Evolutionary conservation across 2,113 vertebrate genomes (phyloP), one percentile per base, ranked within the genome.

Genomic region (Probosciger aterrimus): DNA sequence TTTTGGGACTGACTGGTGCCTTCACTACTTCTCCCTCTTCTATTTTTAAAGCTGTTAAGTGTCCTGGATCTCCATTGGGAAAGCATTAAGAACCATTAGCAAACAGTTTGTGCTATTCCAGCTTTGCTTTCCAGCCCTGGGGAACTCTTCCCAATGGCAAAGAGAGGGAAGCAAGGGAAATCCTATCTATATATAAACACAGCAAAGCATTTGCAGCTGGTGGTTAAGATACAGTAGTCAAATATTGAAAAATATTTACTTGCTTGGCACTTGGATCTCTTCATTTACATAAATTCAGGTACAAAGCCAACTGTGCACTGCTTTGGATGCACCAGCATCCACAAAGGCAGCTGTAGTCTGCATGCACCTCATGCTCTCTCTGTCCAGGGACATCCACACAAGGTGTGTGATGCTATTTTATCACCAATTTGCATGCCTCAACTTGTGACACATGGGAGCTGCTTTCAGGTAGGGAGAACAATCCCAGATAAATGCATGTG

Each of bases 241-340:
- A 97, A 96, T 90, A 94, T 35, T 92, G 93, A 90, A 92, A 94
- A 94, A 92, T 92, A 95, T 92, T 94, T 96, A 93, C 91, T 87
- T 69, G 74, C 60, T 88, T 75, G 63, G 83, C 91, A 73, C 70
- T 88, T 19, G 7, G 31, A 35, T 79, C 35, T 87, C 88, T 79
- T 86, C n/a, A 41, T 65, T 60, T n/a, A n/a, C 0, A 0, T 57
- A 49, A 46, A 37, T n/a, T 88, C 76, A 86, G n/a, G 7, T 62
- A 50, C 4, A 52, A 31, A 39, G 79, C 75, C 82, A 88, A 47
- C 18, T 28, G 17, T 9, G 37, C 5, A 5, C 30, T 35, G 88
- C 60, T 73, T 30, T 18, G 63, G 82, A 74, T 59, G 64, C 67
- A 70, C 17, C 65, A 70, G 19, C 52, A 44, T 4, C 46, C 74